Conservation (phyloP, 2,113 vertebrate genomes). For the Procavia capensis region DNA sequence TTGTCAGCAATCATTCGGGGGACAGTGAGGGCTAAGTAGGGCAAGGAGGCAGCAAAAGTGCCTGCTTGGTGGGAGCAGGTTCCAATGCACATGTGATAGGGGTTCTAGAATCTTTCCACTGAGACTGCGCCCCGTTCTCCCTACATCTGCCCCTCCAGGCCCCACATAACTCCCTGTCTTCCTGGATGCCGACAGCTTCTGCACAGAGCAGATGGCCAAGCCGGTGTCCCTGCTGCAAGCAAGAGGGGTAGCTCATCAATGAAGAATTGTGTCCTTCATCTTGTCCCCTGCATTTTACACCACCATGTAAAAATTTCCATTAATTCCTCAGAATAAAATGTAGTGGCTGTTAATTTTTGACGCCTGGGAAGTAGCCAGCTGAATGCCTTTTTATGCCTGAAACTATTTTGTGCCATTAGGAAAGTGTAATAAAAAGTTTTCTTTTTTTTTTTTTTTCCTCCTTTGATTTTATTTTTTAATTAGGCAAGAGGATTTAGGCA, state of each 20-base stretch:
- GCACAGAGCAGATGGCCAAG: neutral
- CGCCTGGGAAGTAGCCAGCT: conserved; percentile 66
- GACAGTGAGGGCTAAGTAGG: neutral
- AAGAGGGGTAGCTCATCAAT: neutral
- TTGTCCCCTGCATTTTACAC: conserved; percentile 64
- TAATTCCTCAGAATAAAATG: conserved; percentile 81
- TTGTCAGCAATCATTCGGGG: neutral
- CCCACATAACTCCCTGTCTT: neutral
- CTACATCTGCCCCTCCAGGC: neutral
- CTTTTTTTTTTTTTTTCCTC: conserved; percentile 50
- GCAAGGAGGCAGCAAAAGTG: neutral
- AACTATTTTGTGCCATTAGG: conserved; percentile 69
- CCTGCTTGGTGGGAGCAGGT: neutral
- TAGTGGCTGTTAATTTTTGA: conserved; percentile 77
- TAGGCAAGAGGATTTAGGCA: neutral
- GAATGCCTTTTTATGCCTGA: conserved; percentile 68
- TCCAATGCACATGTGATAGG: neutral
- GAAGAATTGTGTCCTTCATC: conserved; percentile 65
- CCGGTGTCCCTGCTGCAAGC: neutral
- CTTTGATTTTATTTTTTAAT: conserved; percentile 75
- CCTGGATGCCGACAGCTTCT: neutral
- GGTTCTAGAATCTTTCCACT: neutral
- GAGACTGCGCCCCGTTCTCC: no score
- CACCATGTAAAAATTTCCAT: conserved; percentile 73
- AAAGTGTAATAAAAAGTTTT: conserved; percentile 64